Evolutionary conservation across 37 sponge, comb jelly and placozoan genomes (phyloP).

Genomic region (Mnemiopsis leidyi): DNA sequence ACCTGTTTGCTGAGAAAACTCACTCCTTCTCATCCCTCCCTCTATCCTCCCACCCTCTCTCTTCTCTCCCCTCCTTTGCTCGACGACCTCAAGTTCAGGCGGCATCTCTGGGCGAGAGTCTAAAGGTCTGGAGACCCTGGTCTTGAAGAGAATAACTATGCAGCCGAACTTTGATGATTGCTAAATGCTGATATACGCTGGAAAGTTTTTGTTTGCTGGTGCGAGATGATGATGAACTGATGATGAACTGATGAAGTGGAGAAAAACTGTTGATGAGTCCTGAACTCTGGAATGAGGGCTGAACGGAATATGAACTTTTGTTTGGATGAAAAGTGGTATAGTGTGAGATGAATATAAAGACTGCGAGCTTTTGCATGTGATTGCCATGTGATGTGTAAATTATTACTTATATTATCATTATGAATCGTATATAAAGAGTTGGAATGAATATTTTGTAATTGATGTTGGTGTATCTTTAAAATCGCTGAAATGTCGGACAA

Average conservation of each 20-base stretch:
- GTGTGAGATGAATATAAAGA: background rate
- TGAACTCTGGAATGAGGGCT: background rate
- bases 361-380: background rate
- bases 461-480: background rate
- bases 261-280: too few species aligned
- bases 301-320: background rate
- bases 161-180: background rate
- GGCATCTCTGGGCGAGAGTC: background rate
- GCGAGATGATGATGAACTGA: too few species aligned
- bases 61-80: background rate
- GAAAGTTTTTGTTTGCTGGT: too few species aligned
- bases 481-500: too few species aligned
- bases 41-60: background rate
- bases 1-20: background rate
- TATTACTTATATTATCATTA: background rate
- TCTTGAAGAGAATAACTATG: background rate
- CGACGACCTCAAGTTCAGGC: background rate
- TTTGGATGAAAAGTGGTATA: too few species aligned
- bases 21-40: background rate
- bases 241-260: too few species aligned
- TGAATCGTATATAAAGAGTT: background rate
- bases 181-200: background rate
- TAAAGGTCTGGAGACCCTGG: slow-evolving; percentile 44
- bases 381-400: background rate
- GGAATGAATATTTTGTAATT: background rate